phyloP scores from a whole-genome alignment of 1,140 invertebrate genomes.

The Pararge aegeria region DNA sequence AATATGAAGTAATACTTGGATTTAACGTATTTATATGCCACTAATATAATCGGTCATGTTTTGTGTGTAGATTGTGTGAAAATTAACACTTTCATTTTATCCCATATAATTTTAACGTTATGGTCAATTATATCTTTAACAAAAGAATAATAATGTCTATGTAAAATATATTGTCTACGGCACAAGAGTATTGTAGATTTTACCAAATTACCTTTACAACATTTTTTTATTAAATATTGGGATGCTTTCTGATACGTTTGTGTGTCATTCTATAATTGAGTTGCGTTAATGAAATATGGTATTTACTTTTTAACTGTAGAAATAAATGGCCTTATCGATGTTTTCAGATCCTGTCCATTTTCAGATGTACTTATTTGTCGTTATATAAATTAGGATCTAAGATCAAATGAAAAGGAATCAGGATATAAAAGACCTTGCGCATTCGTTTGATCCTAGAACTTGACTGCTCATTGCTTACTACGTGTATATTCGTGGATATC shows the following conservation, averaged over 20 bases:
- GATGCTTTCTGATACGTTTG: too few relatives aligned
- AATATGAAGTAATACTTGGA: neutral
- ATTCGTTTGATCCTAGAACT: neutral
- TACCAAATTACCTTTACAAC: too few relatives aligned
- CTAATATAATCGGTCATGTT: neutral
- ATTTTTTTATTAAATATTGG: too few relatives aligned
- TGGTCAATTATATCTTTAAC: slow-evolving; percentile 2
- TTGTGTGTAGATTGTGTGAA: slow-evolving; percentile 5
- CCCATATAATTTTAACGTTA: neutral
- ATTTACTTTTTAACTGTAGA: neutral
- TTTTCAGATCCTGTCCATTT: slow-evolving; percentile 19
- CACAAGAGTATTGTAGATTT: too few relatives aligned
- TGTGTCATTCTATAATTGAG: too few relatives aligned
- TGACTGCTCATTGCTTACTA: neutral
- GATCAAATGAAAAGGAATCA: neutral
- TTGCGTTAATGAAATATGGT: neutral
- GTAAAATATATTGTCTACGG: too few relatives aligned
- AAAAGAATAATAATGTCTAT: too few relatives aligned
- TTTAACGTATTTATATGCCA: slow-evolving; percentile 4
- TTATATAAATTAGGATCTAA: neutral
- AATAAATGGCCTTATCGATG: slow-evolving; percentile 9
- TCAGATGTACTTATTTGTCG: too few relatives aligned
- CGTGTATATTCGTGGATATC: slow-evolving; percentile 6
- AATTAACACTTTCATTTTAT: neutral
- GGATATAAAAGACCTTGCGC: too few relatives aligned